Evolutionary conservation across 2,888 invertebrate genomes (phyloP), one percentile per base, ranked within the genome.

Genomic region (Cordylochernes scorpioides): DNA sequence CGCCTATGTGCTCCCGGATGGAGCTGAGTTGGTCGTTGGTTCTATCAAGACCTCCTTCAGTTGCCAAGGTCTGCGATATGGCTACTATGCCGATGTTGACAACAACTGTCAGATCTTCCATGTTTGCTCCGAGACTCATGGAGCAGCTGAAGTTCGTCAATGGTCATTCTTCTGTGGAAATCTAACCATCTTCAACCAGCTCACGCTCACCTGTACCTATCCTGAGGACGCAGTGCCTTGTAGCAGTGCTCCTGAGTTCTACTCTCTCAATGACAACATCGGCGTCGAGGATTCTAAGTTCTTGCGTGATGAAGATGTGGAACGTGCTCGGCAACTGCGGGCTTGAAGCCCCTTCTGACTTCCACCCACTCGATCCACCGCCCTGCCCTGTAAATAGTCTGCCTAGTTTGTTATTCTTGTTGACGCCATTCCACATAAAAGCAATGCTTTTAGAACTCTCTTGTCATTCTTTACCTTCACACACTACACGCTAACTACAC

Each of bases 21-120:
- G 37, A 5, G 35, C 38, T 4, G 38, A 39, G 8, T 28, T 38
- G 3, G 10, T 39, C 7, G 31, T 39, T 4, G 39, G 39, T n/a
- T 27, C 26, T 6, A 29, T 39, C 2, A 25, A 34, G 15, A 38
- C 39, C 6, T 27, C 35, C 3, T 39, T 39, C 24, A 25, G 28
- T 4, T 39, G 39, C 28, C 29, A 24, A 15, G 30, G 27, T 4
- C 32, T 36, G 13, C 33, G 36, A 2, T 39, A 39, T 17, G 36
- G 36, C 3, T 39, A 39, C 18, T 39, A 35, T 21, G 39, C 39
- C 7, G 39, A 39, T 16, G 21, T 35, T 3, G 39, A 39, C 13
- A 39, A 39, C 39, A 36, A 39, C 19, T 39, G 39, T 30, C 35
- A 39, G 12, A 38, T 39, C 14, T 39, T 38, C 38, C 39, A 39